Percentiles rank a stretch among this genome's conserved stretches.
phyloP scores from a whole-genome alignment of 1,140 invertebrate genomes.

The Paralvinella palmiformis region DNA sequence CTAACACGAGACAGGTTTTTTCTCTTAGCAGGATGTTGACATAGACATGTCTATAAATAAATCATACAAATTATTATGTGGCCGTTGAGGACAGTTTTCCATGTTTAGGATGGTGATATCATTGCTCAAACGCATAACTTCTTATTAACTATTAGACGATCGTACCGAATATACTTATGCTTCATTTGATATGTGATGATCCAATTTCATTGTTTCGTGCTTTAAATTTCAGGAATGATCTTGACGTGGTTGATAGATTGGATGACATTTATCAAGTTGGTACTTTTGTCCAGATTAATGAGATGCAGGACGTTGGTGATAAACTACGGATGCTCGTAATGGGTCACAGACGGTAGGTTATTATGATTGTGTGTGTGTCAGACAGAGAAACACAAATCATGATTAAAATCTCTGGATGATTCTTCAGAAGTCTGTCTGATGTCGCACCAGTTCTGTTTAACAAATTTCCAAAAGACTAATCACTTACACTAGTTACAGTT shows the following conservation, averaged over 20 bases:
- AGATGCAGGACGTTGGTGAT: slow-evolving; percentile 92
- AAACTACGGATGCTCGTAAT: slow-evolving; percentile 86
- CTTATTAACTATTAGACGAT: neutral
- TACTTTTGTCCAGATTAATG: slow-evolving; percentile 96
- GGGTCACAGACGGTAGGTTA: slow-evolving; percentile 69
- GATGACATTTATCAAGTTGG: slow-evolving; percentile 87
- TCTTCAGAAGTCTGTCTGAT: neutral
- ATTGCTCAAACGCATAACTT: no score
- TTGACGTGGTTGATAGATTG: slow-evolving; percentile 78
- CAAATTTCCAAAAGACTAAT: neutral
- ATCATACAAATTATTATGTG: no score
- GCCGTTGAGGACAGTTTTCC: no score
- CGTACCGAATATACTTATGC: neutral
- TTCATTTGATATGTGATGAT: no score
- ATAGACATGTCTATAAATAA: no score
- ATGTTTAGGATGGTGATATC: no score
- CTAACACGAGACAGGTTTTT: no score
- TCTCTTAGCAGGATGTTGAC: no score
- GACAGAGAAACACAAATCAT: no score
- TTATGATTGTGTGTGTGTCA: no score
- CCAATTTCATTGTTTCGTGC: no score
- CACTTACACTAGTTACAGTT: neutral
- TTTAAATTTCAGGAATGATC: slow-evolving; percentile 61
- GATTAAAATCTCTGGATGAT: no score
- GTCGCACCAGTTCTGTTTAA: neutral